phyloP scores from a whole-genome alignment of 2,888 invertebrate species.

The Cylindroiulus punctatus region DNA sequence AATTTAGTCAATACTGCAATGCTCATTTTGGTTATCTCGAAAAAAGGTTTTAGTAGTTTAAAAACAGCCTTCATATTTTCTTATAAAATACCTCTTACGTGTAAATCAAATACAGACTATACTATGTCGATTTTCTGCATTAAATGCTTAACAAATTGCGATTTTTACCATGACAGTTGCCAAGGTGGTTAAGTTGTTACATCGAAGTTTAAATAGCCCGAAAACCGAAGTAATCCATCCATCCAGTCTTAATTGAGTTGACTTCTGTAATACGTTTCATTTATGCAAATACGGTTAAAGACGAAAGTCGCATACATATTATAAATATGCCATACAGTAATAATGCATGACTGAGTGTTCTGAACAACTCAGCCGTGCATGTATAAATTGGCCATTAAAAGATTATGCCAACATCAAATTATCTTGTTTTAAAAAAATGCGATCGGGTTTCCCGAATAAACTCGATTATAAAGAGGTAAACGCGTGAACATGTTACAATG shows the following conservation, averaged over 20 bases:
- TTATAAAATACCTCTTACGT: not conserved
- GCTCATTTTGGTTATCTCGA: too few relatives aligned
- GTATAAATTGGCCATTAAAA: not conserved
- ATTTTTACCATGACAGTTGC: not conserved
- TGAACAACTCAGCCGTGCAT: not conserved
- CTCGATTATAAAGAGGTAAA: not conserved
- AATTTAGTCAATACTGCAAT: too few relatives aligned
- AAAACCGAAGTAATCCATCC: not conserved
- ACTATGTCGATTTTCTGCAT: not conserved
- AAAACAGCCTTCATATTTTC: too few relatives aligned
- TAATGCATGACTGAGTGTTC: conserved; percentile 33
- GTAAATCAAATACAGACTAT: not conserved
- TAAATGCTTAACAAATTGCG: not conserved
- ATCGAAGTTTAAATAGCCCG: not conserved
- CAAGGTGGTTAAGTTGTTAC: not conserved
- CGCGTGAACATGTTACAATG: not conserved
- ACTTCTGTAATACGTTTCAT: not conserved
- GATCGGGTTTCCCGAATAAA: not conserved
- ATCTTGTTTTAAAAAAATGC: not conserved
- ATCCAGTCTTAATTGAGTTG: not conserved
- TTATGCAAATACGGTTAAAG: not conserved
- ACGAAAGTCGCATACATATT: not conserved
- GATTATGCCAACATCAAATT: not conserved
- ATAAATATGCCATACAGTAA: not conserved
- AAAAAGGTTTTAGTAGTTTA: too few relatives aligned